phyloP scores from a whole-genome alignment of 2,797 vertebrate species.

The Takifugu rubripes region DNA sequence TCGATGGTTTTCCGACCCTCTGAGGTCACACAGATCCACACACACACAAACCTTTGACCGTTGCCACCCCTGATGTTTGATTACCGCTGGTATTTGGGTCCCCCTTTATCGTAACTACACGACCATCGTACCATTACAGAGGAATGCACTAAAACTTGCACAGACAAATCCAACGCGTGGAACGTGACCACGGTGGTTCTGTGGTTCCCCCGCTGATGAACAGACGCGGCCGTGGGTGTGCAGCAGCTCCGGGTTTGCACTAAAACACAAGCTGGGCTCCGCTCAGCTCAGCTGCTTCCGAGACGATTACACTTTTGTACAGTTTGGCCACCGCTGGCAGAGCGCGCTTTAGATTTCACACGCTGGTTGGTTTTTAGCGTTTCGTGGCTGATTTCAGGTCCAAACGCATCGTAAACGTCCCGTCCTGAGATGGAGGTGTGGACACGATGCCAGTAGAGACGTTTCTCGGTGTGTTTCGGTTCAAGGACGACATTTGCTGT shows the following conservation, averaged over 20 bases:
- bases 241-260: background rate
- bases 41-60: no score
- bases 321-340: background rate
- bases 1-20: no score
- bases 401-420: background rate
- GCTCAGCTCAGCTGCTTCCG: background rate
- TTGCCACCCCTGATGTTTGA: background rate
- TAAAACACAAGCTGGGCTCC: background rate
- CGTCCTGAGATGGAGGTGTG: constrained; percentile 1
- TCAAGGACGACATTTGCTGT: constrained; percentile 24
- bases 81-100: background rate
- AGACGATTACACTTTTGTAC: constrained; percentile 1
- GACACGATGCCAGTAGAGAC: constrained; percentile 20
- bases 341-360: constrained; percentile 18
- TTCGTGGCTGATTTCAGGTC: constrained; percentile 19
- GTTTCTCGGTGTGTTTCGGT: constrained; percentile 12
- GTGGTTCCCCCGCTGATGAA: background rate
- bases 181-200: background rate
- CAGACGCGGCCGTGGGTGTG: background rate
- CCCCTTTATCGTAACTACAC: background rate
- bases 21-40: no score
- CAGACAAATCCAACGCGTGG: constrained; percentile 4
- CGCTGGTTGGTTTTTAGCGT: constrained; percentile 2
- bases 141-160: constrained; percentile 21
- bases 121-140: background rate